A percentile compares a stretch with the other conserved stretches of the same genome.
Evolutionary conservation across 2,797 vertebrate species (phyloP).

Genomic region (Sciurus vulgaris): DNA sequence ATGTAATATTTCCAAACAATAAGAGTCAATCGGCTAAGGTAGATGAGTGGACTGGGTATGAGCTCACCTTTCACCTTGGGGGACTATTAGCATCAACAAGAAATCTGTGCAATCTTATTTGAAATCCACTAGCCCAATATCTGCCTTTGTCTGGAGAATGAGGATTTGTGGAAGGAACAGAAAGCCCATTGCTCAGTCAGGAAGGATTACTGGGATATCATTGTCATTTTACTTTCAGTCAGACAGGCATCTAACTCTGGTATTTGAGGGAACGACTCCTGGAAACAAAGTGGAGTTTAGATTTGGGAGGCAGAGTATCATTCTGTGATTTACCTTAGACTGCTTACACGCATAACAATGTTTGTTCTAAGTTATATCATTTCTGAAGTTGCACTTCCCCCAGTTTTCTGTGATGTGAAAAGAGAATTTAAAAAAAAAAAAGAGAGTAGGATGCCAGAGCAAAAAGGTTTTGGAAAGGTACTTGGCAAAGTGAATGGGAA

Average conservation of each 20-base stretch:
- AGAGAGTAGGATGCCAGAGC: conserved; percentile 21
- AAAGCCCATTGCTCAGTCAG: background rate
- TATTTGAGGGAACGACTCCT: background rate
- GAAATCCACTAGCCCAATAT: background rate
- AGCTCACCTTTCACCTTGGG: background rate
- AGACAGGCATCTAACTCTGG: background rate
- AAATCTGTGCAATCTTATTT: background rate
- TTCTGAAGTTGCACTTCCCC: conserved; percentile 51
- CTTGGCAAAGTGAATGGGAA: conserved; percentile 76
- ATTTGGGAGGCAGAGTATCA: background rate
- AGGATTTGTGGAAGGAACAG: background rate
- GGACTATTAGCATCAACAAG: background rate
- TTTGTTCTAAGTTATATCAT: conserved; percentile 32
- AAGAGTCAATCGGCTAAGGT: background rate
- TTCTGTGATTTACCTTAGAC: background rate
- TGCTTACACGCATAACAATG: background rate
- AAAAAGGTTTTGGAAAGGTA: conserved; percentile 70
- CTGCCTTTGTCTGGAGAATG: background rate
- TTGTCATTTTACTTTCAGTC: background rate
- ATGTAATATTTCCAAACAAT: background rate
- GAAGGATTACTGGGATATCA: background rate
- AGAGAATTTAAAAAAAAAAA: background rate
- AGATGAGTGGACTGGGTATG: background rate
- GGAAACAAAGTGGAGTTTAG: background rate
- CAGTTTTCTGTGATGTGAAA: conserved; percentile 48